A percentile compares a stretch with the other conserved stretches of the same genome.
Evolutionary conservation across 64 coral and sea anemone genomes (phyloP).

Genomic region (Montipora capricornis): DNA sequence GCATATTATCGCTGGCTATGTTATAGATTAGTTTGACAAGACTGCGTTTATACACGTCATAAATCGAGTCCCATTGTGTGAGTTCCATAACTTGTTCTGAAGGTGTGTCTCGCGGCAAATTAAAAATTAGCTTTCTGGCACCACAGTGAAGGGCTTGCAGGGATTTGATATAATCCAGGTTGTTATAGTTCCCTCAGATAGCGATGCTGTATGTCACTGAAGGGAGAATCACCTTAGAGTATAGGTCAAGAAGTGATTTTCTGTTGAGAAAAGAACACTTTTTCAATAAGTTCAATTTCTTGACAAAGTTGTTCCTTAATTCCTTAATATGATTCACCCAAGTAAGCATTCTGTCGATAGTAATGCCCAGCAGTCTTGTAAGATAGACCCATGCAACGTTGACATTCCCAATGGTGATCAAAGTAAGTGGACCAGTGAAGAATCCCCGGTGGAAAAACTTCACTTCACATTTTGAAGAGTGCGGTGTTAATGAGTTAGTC

Average conservation of each 20-base stretch:
- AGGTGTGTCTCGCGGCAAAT: not conserved
- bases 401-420: too few relatives aligned
- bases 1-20: slow-evolving; percentile 2
- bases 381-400: too few relatives aligned
- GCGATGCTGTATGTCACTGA: not conserved
- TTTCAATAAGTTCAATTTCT: not conserved
- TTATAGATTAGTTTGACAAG: too few relatives aligned
- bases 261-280: not conserved
- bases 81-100: not conserved
- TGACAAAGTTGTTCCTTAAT: not conserved
- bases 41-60: not conserved
- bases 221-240: not conserved
- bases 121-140: not conserved
- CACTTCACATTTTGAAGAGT: too few relatives aligned
- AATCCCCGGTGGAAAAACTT: too few relatives aligned
- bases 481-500: too few relatives aligned
- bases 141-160: not conserved
- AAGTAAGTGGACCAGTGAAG: too few relatives aligned
- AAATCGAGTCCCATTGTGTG: not conserved
- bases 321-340: too few relatives aligned
- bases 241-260: slow-evolving; percentile 5
- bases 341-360: too few relatives aligned
- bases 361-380: too few relatives aligned
- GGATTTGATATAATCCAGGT: not conserved
- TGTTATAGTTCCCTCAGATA: not conserved